Evolutionary conservation across 2,113 vertebrate species (phyloP).

Genomic region (Nothocercus nigrocapillus): DNA sequence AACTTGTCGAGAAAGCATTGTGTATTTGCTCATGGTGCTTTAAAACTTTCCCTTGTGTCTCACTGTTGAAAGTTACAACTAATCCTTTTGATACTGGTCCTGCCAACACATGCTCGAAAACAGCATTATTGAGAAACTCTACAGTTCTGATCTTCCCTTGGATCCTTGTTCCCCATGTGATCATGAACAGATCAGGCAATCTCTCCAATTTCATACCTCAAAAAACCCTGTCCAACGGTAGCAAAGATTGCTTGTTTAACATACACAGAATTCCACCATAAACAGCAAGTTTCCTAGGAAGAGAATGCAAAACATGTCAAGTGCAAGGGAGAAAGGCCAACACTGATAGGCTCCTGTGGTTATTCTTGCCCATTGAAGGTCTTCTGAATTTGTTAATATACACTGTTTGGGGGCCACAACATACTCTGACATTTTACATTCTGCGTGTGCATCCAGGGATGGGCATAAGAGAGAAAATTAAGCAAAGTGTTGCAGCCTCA

Average conservation of each 20-base stretch:
- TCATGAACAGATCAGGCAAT: neutral
- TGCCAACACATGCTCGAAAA: neutral
- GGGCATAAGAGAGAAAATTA: neutral
- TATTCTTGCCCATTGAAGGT: neutral
- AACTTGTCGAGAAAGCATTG: neutral
- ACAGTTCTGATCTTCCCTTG: neutral
- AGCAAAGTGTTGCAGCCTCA: neutral
- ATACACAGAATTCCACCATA: neutral
- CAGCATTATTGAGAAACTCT: neutral
- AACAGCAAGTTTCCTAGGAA: neutral
- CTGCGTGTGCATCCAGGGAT: fast-evolving
- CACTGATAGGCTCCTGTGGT: neutral
- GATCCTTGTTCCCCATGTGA: neutral
- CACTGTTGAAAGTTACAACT: neutral
- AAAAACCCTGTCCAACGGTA: neutral
- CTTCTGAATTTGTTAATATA: neutral
- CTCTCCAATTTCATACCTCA: neutral
- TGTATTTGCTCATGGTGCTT: neutral
- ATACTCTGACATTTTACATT: neutral
- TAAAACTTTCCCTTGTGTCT: neutral
- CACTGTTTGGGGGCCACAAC: neutral
- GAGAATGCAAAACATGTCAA: neutral
- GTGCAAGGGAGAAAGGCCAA: neutral
- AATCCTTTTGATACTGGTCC: neutral
- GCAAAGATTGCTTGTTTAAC: neutral